Conservation (phyloP, 2,888 invertebrate species). For the Diadegma fenestrale region DNA sequence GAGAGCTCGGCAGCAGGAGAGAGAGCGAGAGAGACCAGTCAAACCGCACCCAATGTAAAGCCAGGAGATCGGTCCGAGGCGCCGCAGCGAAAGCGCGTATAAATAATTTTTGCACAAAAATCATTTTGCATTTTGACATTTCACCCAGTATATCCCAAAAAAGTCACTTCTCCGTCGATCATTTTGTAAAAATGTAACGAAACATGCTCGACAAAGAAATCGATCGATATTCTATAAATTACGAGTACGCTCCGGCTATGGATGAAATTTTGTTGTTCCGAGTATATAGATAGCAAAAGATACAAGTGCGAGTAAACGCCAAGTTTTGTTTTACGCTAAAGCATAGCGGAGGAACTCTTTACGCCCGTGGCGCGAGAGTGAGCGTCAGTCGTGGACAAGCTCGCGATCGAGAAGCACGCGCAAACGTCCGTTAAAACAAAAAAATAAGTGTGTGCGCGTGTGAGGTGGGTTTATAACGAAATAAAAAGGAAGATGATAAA, state of each 20-base stretch:
- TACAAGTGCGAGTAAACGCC: conserved; percentile 3
- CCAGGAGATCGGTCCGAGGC: conserved; percentile 73
- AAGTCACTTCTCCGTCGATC: neutral
- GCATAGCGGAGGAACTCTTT: conserved; percentile 26
- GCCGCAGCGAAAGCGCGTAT: conserved; percentile 65
- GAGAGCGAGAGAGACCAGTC: conserved; percentile 71
- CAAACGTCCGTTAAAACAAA: conserved; percentile 13
- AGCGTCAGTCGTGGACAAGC: conserved; percentile 46
- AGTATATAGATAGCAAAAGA: neutral
- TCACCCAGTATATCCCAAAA: neutral
- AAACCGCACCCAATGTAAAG: conserved; percentile 83
- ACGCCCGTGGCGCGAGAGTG: conserved; percentile 22
- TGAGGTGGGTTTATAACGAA: neutral
- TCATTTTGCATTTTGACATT: conserved; percentile 26
- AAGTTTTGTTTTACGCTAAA: conserved; percentile 29
- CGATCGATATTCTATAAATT: conserved; percentile 10
- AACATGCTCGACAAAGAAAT: neutral
- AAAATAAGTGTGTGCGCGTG: conserved; percentile 25
- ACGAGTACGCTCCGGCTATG: neutral
- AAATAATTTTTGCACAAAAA: conserved; percentile 12
- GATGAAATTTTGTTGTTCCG: conserved; percentile 4
- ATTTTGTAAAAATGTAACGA: neutral
- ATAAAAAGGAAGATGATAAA: conserved; percentile 29
- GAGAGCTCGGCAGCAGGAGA: conserved; percentile 54
- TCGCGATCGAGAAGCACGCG: conserved; percentile 34